Evolutionary conservation across 2,113 vertebrate species (phyloP).

Genomic region (Melanerpes formicivorus): DNA sequence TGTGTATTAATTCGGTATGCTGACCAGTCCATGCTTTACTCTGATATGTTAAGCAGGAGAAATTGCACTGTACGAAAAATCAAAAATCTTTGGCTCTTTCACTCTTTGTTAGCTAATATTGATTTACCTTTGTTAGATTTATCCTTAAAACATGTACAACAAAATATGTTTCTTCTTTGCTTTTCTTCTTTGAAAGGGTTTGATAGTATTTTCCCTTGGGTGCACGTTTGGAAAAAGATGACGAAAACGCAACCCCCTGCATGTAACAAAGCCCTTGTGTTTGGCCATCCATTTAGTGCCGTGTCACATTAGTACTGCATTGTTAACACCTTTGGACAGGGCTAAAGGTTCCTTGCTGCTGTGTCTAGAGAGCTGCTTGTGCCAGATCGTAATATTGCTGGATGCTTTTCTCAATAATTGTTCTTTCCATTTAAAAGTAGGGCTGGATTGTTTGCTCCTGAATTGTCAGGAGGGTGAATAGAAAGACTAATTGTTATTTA

Average conservation of each 20-base stretch:
- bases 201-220: constrained; percentile 9
- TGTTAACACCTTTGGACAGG: constrained; percentile 56
- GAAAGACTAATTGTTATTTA: constrained; percentile 24
- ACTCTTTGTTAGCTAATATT: background rate
- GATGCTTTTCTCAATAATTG: constrained; percentile 8
- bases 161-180: background rate
- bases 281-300: constrained; percentile 42
- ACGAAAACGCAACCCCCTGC: background rate
- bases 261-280: constrained; percentile 29
- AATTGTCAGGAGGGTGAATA: background rate
- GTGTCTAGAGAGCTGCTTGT: background rate
- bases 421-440: background rate
- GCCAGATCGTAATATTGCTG: background rate
- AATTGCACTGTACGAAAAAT: background rate
- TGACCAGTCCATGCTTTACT: background rate
- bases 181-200: background rate
- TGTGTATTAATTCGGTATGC: background rate
- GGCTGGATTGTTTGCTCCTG: background rate
- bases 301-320: constrained; percentile 33
- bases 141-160: background rate
- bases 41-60: background rate
- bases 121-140: background rate
- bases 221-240: background rate
- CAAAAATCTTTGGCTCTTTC: background rate
- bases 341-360: constrained; percentile 46